phyloP scores from a whole-genome alignment of 1,140 invertebrate species.

The Helicorthomorpha holstii region DNA sequence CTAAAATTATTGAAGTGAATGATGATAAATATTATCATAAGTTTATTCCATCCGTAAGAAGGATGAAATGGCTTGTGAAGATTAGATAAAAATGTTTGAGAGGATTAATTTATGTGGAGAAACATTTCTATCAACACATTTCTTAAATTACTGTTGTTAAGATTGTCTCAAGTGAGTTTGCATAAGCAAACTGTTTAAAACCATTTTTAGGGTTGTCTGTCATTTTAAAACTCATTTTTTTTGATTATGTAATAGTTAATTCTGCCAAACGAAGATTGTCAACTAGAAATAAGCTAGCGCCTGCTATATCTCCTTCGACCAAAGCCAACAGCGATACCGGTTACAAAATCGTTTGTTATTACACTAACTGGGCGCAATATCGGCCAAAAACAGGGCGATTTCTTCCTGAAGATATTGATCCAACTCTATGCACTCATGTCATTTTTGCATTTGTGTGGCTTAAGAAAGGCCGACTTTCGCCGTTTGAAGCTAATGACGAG shows the following conservation, averaged over 20 bases:
- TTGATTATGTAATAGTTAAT: neutral
- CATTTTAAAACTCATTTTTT: neutral
- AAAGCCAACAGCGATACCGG: neutral
- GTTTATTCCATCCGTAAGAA: no score
- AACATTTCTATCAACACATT: no score
- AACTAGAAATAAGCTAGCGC: neutral
- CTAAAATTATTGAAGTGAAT: no score
- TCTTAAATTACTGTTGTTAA: no score
- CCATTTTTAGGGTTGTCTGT: neutral
- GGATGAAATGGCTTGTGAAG: no score
- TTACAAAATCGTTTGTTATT: slow-evolving; percentile 72
- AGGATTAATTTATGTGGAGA: no score
- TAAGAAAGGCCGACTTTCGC: slow-evolving; percentile 81
- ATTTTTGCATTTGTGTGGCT: slow-evolving; percentile 94
- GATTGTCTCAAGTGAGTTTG: no score
- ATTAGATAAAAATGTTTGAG: no score
- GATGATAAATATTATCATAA: no score
- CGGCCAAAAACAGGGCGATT: slow-evolving; percentile 83
- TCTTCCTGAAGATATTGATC: slow-evolving; percentile 82
- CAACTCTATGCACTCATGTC: slow-evolving; percentile 86
- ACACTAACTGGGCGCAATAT: slow-evolving; percentile 96
- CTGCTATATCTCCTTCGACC: neutral
- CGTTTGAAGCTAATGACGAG: slow-evolving; percentile 82
- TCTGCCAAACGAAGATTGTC: neutral
- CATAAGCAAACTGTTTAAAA: no score